Percentiles rank a stretch among this genome's conserved stretches.
Evolutionary conservation across 2,888 invertebrate genomes (phyloP).

Genomic region (Phania funesta): DNA sequence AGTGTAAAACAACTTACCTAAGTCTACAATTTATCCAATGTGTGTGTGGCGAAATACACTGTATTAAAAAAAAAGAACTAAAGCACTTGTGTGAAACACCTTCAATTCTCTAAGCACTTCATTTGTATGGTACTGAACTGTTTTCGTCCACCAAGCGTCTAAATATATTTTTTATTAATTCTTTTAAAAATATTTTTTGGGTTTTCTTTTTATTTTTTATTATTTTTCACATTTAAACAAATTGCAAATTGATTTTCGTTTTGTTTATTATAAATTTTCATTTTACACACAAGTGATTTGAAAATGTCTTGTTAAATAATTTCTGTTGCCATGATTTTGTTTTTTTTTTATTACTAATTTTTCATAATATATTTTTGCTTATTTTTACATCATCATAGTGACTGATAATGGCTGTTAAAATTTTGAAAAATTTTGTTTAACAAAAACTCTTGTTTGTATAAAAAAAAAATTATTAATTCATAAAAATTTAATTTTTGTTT

Average conservation of each 20-base stretch:
- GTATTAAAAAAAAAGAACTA: background rate
- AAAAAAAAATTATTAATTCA: constrained; percentile 45
- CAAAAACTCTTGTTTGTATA: background rate
- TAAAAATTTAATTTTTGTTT: constrained; percentile 20
- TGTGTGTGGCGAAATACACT: background rate
- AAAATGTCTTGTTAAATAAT: background rate
- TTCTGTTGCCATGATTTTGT: background rate
- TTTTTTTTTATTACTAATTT: background rate
- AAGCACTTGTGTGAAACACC: background rate
- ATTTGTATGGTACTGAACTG: constrained; percentile 1
- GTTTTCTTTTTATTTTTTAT: background rate
- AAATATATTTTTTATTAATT: too few relatives aligned
- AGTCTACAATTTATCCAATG: constrained; percentile 16
- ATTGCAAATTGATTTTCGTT: background rate
- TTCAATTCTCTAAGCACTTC: constrained; percentile 1
- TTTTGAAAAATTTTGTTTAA: background rate
- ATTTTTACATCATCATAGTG: constrained; percentile 20
- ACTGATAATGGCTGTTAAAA: constrained; percentile 20
- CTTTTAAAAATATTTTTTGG: too few relatives aligned
- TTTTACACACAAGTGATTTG: background rate
- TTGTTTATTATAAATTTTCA: background rate
- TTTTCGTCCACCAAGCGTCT: constrained; percentile 7
- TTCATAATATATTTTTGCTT: too few relatives aligned
- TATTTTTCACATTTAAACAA: background rate
- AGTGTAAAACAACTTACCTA: background rate